Conservation (phyloP, 2,888 invertebrate species). For the Meteorus cinctellus region DNA sequence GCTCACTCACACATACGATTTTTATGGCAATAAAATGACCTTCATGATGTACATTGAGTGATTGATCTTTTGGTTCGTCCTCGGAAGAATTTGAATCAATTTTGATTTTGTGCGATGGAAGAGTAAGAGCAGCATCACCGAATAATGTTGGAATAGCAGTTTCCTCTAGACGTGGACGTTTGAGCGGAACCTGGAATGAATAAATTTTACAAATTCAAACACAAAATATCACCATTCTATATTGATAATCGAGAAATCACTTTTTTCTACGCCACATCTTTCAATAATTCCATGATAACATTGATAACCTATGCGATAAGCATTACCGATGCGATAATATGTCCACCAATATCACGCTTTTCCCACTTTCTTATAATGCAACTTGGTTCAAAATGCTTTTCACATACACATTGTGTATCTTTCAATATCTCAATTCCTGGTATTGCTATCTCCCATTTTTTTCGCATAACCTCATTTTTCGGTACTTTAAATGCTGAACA, state of each 20-base stretch:
- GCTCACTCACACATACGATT: too few relatives aligned
- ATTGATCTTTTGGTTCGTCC: neutral
- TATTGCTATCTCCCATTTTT: slow-evolving; percentile 25
- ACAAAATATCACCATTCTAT: slow-evolving; percentile 5
- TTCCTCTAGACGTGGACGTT: slow-evolving; percentile 31
- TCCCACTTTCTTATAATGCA: slow-evolving; percentile 34
- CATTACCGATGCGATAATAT: slow-evolving; percentile 35
- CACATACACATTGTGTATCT: slow-evolving; percentile 28
- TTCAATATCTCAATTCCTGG: slow-evolving; percentile 10
- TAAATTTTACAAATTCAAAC: neutral
- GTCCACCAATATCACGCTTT: slow-evolving; percentile 29
- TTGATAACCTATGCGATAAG: neutral
- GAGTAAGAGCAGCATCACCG: slow-evolving; percentile 19
- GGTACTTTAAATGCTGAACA: slow-evolving; percentile 34
- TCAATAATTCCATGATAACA: too few relatives aligned
- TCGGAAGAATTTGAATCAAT: neutral
- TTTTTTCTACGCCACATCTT: neutral
- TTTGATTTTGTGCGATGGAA: neutral
- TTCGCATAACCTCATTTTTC: slow-evolving; percentile 19
- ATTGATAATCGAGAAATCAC: neutral
- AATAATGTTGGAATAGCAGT: slow-evolving; percentile 37
- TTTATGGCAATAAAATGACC: neutral
- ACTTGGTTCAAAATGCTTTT: slow-evolving; percentile 38
- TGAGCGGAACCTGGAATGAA: slow-evolving; percentile 20
- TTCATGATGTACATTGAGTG: neutral